Evolutionary conservation across 2,888 invertebrate species (phyloP), one percentile per base, ranked within the genome.

Genomic region (Helobdella robusta): DNA sequence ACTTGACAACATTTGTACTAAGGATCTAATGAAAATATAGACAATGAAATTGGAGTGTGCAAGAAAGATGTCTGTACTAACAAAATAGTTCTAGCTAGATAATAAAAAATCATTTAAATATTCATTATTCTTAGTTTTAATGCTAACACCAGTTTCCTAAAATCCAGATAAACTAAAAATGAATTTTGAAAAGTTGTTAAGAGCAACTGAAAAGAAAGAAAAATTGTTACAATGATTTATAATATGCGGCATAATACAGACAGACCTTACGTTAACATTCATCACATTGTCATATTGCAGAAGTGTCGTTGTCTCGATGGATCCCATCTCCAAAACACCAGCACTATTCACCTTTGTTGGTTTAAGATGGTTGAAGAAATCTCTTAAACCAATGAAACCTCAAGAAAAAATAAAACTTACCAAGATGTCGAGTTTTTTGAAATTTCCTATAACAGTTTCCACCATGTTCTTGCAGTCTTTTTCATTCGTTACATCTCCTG

Each of bases 221-320:
- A 48, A 48, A 48, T 8, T 48, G 48, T 48, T 48, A 48, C 15
- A 48, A 48, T 23, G n/a, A 48, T 15, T 8, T 5, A 11, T 48
- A 48, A 6, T 1, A 48, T 48, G 48, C 1, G 6, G n/a, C 4
- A 15, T 1, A 25, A 25, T 23, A 15, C 25, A 35, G 3, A 34
- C 2, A 34, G 20, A 81, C 68, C 91, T 85, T 0, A 92, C 87
- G 79, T 97, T 97, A 1, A 88, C 85, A 74, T 89, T 88, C 85
- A 97, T 91, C 15, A 91, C 81, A 30, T 86, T 83, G 78, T 97
- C 95, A 75, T 86, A 94, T 75, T 92, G 91, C 58, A 88, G 88
- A 72, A 95, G 75, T 25, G 84, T 84, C 0, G 92, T 89, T 70
- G 84, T 88, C 80, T 94, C 93, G 73, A 93, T 91, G 1, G 85